Evolutionary conservation across 2,888 invertebrate species (phyloP).

Genomic region (Calephelis perditalis): DNA sequence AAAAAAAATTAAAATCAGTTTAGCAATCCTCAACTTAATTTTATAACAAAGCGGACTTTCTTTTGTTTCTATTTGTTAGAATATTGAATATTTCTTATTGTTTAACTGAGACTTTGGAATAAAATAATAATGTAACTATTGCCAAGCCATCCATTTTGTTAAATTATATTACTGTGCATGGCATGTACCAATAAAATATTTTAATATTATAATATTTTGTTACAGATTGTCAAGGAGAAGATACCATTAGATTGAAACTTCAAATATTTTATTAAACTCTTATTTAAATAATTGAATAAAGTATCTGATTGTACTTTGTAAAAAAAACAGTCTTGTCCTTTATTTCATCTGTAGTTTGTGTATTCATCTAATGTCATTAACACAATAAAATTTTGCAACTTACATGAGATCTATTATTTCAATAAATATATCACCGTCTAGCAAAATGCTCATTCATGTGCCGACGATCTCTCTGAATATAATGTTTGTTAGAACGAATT

Average conservation of each 20-base stretch:
- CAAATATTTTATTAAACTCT: conserved; percentile 2
- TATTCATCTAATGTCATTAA: conserved; percentile 23
- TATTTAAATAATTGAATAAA: neutral
- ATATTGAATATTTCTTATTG: too few species aligned
- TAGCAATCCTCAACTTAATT: too few species aligned
- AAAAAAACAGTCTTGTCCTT: conserved; percentile 7
- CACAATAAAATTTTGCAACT: conserved; percentile 16
- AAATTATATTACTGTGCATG: too few species aligned
- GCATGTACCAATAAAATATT: neutral
- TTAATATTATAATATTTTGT: conserved; percentile 36
- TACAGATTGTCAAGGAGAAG: conserved; percentile 85
- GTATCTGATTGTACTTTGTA: conserved; percentile 3
- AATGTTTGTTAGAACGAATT: conserved; percentile 92
- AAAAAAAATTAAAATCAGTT: too few species aligned
- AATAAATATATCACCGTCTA: conserved; percentile 61
- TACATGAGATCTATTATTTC: conserved; percentile 11
- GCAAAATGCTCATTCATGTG: conserved; percentile 94
- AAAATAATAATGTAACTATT: neutral
- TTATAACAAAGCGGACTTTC: too few species aligned
- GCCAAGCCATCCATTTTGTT: too few species aligned
- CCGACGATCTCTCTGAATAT: conserved; percentile 88
- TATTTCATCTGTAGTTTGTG: conserved; percentile 22
- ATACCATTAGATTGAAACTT: conserved; percentile 81
- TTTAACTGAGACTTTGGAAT: neutral
- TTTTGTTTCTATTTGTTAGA: too few species aligned